Evolutionary conservation across 2,113 vertebrate species (phyloP), one percentile per base, ranked within the genome.

Genomic region (human): DNA sequence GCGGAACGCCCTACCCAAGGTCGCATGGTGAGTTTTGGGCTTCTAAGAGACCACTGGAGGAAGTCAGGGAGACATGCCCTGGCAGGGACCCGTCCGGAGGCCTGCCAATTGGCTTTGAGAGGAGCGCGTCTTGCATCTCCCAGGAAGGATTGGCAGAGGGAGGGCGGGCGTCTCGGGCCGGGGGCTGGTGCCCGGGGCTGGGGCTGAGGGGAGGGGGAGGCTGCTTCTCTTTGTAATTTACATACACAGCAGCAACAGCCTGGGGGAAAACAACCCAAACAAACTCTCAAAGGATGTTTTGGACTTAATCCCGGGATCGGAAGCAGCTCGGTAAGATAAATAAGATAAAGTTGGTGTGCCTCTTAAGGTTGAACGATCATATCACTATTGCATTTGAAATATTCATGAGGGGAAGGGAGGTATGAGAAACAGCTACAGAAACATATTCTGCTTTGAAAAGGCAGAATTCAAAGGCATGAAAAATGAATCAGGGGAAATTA

Each of bases 401-500:
- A 99, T 98, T 98, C 97, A 98, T 99, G 98, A 98, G 68, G 82
- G 50, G 89, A 97, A 96, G 92, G 89, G 95, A 92, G 84, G 94
- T 80, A 93, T 86, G 96, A 97, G 97, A 94, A 98, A 85, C 91
- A 96, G 97, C 90, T 83, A 87, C 97, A 98, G 91, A 98, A 97
- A 98, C 98, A 98, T 96, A 97, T 96, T 98, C 97, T 96, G 97
- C 81, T 98, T 97, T 94, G 96, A 94, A 98, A 98, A 98, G 97
- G 94, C 94, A 83, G 75, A 95, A 96, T 95, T 98, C 0, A 4
- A 97, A 97, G 87, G 95, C 97, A 91, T 96, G 94, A 98, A 89
- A 98, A 98, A 98, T 98, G 98, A 98, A 98, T 98, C 95, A 76
- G 94, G 97, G 97, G 97, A 97, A 98, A 98, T 96, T 96, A 98